Percentiles rank a stretch among this genome's conserved stretches.
Evolutionary conservation across 2,888 invertebrate genomes (phyloP).

Genomic region (Eupithecia exiguata): DNA sequence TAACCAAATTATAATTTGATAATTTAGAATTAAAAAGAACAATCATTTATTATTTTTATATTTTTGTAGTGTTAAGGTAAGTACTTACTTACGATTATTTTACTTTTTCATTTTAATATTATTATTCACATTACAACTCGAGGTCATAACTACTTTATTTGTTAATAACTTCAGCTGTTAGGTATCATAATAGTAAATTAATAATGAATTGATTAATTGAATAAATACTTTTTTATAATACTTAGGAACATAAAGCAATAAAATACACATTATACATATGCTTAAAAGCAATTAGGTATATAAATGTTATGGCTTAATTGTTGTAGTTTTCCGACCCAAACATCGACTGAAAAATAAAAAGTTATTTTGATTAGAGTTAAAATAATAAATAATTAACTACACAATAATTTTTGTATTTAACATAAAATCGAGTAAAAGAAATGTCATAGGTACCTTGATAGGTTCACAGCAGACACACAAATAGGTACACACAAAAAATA

Average conservation of each 20-base stretch:
- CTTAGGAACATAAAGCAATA: not conserved
- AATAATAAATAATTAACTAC: constrained; percentile 19
- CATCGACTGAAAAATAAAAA: constrained; percentile 75
- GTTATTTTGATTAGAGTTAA: constrained; percentile 35
- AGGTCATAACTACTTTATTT: not conserved
- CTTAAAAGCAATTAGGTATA: constrained; percentile 15
- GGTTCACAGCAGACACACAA: constrained; percentile 25
- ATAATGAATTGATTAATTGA: not conserved
- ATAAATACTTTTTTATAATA: not conserved
- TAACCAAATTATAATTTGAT: too few relatives aligned
- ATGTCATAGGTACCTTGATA: constrained; percentile 33
- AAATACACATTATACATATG: not conserved
- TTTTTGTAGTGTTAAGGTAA: not conserved
- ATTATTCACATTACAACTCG: not conserved
- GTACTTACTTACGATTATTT: not conserved
- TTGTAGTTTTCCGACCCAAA: constrained; percentile 78
- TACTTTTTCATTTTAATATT: not conserved
- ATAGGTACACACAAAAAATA: constrained; percentile 33
- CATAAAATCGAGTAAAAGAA: constrained; percentile 14
- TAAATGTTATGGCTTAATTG: constrained; percentile 52
- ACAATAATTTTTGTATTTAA: constrained; percentile 14
- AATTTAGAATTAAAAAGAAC: too few relatives aligned
- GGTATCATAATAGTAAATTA: not conserved
- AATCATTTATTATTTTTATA: too few relatives aligned
- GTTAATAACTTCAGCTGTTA: not conserved